Percentiles rank a stretch among this genome's conserved stretches.
These are phyloP conservation scores for Drosophila emarginata DNA, from an alignment of 2,888 invertebrate genomes.

Conservation along the genomic window DNA sequence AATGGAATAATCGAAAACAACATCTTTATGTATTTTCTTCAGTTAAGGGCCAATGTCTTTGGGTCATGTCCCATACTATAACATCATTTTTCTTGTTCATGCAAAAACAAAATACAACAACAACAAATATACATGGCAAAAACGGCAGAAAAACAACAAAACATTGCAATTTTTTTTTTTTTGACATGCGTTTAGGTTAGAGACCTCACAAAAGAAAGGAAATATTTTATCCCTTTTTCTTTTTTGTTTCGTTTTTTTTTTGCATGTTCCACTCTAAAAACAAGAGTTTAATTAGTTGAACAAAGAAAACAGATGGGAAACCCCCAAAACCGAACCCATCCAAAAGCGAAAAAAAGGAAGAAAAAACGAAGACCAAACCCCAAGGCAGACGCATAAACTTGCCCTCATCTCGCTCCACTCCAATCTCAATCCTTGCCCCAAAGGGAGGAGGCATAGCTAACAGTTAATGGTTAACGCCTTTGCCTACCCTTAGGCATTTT, in stretches of 20 bases:
- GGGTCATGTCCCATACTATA: slow-evolving; percentile 31
- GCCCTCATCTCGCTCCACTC: slow-evolving; percentile 10
- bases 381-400: slow-evolving; percentile 50
- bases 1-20: slow-evolving; percentile 11
- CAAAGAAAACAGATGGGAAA: slow-evolving; percentile 33
- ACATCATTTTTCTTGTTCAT: slow-evolving; percentile 70
- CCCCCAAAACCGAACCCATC: not conserved
- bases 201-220: slow-evolving; percentile 33
- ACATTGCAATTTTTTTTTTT: slow-evolving; percentile 42
- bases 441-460: slow-evolving; percentile 53
- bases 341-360: not conserved
- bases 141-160: slow-evolving; percentile 23
- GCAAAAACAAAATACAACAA: slow-evolving; percentile 29
- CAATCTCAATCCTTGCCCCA: slow-evolving; percentile 7
- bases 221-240: slow-evolving; percentile 55
- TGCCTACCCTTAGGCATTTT: slow-evolving; percentile 32
- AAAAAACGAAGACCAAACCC: slow-evolving; percentile 18
- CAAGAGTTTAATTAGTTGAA: slow-evolving; percentile 70
- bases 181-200: slow-evolving; percentile 50
- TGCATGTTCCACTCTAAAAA: slow-evolving; percentile 26
- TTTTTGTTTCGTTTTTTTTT: not conserved
- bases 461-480: slow-evolving; percentile 63
- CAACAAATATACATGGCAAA: slow-evolving; percentile 24
- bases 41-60: slow-evolving; percentile 8
- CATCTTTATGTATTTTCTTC: slow-evolving; percentile 5